These are phyloP conservation scores for Rhabditoides inermis DNA, from an alignment of 2,888 invertebrate species.

Conservation along the genomic window DNA sequence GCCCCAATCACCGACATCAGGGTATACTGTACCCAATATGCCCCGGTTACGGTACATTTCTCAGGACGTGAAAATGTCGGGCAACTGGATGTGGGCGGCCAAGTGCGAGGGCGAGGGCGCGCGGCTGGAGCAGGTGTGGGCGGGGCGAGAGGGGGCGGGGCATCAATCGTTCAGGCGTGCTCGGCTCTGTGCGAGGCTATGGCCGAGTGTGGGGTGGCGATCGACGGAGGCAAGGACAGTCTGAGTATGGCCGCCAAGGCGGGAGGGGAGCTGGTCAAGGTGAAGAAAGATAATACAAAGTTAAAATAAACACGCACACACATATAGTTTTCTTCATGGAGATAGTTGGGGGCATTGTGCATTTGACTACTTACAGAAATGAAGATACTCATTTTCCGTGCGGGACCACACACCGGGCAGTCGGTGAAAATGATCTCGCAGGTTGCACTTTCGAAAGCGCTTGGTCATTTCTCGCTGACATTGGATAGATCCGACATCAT, in stretches of 20 bases:
- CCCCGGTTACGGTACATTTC: background rate
- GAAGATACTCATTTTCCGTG: too few relatives aligned
- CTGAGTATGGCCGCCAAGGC: constrained; percentile 90
- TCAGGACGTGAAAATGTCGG: constrained; percentile 88
- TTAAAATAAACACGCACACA: too few relatives aligned
- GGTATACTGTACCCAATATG: constrained; percentile 52
- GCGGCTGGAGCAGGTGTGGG: constrained; percentile 75
- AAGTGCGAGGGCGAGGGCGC: constrained; percentile 87
- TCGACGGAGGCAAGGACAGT: constrained; percentile 94
- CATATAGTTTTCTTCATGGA: too few relatives aligned
- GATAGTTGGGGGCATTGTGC: too few relatives aligned
- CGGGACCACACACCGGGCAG: too few relatives aligned
- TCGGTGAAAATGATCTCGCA: too few relatives aligned
- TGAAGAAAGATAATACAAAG: background rate
- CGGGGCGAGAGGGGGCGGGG: constrained; percentile 76
- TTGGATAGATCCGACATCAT: too few relatives aligned
- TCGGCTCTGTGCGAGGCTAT: constrained; percentile 77
- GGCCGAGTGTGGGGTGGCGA: constrained; percentile 69
- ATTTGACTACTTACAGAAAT: too few relatives aligned
- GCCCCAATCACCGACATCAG: constrained; percentile 59
- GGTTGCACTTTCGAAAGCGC: too few relatives aligned
- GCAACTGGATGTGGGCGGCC: constrained; percentile 99
- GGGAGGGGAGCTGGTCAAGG: constrained; percentile 51
- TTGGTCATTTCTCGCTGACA: too few relatives aligned
- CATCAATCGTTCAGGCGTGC: constrained; percentile 80